These are phyloP conservation scores for Lipophrys pholis DNA, from an alignment of 2,113 vertebrate species.

Conservation along the genomic window DNA sequence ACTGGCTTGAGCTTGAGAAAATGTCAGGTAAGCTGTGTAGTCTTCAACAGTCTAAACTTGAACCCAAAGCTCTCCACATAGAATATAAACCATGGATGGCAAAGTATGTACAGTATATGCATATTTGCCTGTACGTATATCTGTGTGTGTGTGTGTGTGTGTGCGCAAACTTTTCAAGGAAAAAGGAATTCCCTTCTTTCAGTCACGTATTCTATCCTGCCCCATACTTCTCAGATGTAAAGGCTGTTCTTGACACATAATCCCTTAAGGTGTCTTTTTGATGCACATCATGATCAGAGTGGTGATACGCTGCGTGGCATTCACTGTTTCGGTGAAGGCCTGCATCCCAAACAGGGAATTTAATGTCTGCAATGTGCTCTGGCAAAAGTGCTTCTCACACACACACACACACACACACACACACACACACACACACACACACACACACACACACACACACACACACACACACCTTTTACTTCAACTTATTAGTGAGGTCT, in stretches of 20 bases:
- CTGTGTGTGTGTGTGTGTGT: background rate
- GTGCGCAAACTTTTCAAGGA: slow-evolving; percentile 8
- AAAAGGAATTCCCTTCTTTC: slow-evolving; percentile 4
- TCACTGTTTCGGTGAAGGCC: slow-evolving; percentile 21
- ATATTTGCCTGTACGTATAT: slow-evolving; percentile 14
- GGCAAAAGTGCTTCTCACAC: too few relatives aligned
- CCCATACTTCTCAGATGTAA: slow-evolving; percentile 25
- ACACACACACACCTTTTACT: too few relatives aligned
- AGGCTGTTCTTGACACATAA: slow-evolving; percentile 19
- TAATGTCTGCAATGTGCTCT: slow-evolving; percentile 1
- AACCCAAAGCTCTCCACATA: too few relatives aligned
- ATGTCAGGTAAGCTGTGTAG: too few relatives aligned
- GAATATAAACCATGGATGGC: slow-evolving; percentile 23
- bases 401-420: too few relatives aligned
- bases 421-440: too few relatives aligned
- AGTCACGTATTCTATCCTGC: slow-evolving; percentile 21
- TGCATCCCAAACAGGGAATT: slow-evolving; percentile 49
- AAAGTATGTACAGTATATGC: background rate
- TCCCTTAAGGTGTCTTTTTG: slow-evolving; percentile 23
- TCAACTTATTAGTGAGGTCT: too few relatives aligned
- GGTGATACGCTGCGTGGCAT: slow-evolving; percentile 34
- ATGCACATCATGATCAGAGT: slow-evolving; percentile 32
- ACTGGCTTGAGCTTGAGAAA: too few relatives aligned
- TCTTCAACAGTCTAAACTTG: too few relatives aligned
- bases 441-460: too few relatives aligned